A percentile compares a stretch with the other conserved stretches of the same genome.
Evolutionary conservation across 30 jellyfish, hydroid and myxozoan species (phyloP).

Genomic region (Aurelia coerulea): DNA sequence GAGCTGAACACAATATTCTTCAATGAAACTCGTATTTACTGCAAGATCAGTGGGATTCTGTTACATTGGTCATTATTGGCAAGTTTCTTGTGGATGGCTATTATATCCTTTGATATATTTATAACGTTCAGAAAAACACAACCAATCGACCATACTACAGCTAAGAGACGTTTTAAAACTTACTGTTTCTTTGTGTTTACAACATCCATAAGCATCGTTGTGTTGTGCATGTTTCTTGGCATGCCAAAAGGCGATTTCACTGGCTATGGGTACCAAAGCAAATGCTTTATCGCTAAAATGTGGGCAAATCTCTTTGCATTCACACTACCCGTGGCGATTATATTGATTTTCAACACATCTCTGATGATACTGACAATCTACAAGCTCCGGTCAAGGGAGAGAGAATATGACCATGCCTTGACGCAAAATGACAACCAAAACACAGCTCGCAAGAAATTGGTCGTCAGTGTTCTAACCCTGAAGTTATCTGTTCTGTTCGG

Average conservation of each 20-base stretch:
- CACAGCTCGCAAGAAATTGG: constrained; percentile 18
- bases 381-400: neutral
- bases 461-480: constrained; percentile 3
- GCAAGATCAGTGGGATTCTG: constrained; percentile 17
- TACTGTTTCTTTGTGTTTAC: constrained; percentile 9
- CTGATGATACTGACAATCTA: neutral
- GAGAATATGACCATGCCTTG: constrained; percentile 1
- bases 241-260: neutral
- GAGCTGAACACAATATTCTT: neutral
- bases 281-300: constrained; percentile 11
- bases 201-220: neutral
- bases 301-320: constrained; percentile 43
- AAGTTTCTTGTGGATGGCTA: constrained; percentile 42
- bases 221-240: constrained; percentile 22
- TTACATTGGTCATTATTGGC: constrained; percentile 34
- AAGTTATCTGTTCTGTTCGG: constrained; percentile 35
- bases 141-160: neutral
- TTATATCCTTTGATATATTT: neutral
- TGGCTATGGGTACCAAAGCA: constrained; percentile 38
- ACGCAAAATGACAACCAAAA: neutral
- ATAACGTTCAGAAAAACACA: neutral
- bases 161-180: constrained; percentile 6
- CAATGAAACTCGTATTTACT: neutral
- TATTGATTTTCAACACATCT: neutral
- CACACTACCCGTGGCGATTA: constrained; percentile 11